Evolutionary conservation across 2,797 vertebrate species (phyloP), one percentile per base, ranked within the genome.

Genomic region (Myotis daubentonii): DNA sequence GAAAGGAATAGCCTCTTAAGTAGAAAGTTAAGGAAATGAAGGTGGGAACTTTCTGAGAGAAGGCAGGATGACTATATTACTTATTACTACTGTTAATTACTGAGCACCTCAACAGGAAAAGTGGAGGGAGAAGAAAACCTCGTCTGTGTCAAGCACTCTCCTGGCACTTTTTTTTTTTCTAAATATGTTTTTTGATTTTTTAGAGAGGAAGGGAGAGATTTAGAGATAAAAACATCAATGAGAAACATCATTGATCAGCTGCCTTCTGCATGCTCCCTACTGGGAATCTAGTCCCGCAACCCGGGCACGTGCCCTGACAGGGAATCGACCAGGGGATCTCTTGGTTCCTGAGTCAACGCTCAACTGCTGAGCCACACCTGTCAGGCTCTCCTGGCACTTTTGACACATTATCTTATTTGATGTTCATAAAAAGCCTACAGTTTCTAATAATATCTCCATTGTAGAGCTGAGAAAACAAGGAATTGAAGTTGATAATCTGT

Each of bases 391-490:
- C 36, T 53, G 8, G 79, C 33, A 66, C 60, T 94, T 93, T 2
- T 62, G 62, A 91, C 6, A 55, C 25, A 71, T 16, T 66, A 57
- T 89, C 70, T 96, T 75, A 88, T 66, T 88, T 84, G 41, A 82
- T 62, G 38, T 71, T 87, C 91, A 91, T 30, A 80, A 93, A 92
- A 92, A 60, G 72, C 25, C 75, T 86, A 53, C 33, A 25, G 57
- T 83, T 55, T 89, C 66, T 86, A 65, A 28, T 85, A 84, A 74
- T 25, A 60, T 5, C 38, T 22, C 23, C 25, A 41, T 33, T 91
- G 65, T 75, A 85, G 30, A 94, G 81, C 82, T 28, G 72, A 76
- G 22, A 17, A 91, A 95, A 89, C 12, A 49, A 49, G 57, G 60
- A 84, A 86, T 12, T 62, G 44, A 83, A 57, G 22, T 72, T 41